Percentiles rank a stretch among this genome's conserved stretches.
These are phyloP conservation scores for Phaedon cochleariae DNA, from an alignment of 2,888 invertebrate genomes.

Conservation along the genomic window DNA sequence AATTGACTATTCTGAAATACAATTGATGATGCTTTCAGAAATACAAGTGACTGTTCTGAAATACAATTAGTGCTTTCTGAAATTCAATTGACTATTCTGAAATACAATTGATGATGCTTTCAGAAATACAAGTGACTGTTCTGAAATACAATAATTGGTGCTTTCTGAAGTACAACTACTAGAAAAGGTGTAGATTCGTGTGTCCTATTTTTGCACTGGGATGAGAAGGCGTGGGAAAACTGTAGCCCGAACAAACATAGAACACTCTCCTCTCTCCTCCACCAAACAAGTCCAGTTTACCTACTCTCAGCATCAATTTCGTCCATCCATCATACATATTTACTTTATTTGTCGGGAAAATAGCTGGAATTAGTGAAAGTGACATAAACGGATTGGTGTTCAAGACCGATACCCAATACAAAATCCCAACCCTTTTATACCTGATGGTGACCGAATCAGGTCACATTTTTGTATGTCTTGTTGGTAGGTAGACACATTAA, in stretches of 20 bases:
- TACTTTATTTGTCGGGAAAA: not conserved
- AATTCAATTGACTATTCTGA: too few relatives aligned
- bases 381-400: not conserved
- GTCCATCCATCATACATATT: not conserved
- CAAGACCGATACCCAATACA: too few relatives aligned
- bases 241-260: not conserved
- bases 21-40: too few relatives aligned
- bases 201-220: too few relatives aligned
- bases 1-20: too few relatives aligned
- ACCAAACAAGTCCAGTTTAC: not conserved
- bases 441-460: slow-evolving; percentile 1
- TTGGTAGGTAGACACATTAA: slow-evolving; percentile 18
- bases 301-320: not conserved
- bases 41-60: too few relatives aligned
- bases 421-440: slow-evolving; percentile 11
- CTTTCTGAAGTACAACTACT: too few relatives aligned
- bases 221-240: not conserved
- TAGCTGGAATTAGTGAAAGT: slow-evolving; percentile 17
- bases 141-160: too few relatives aligned
- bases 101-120: too few relatives aligned
- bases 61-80: too few relatives aligned
- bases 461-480: slow-evolving; percentile 1
- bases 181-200: too few relatives aligned
- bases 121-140: too few relatives aligned
- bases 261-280: not conserved